Evolutionary conservation across 2,797 vertebrate species (phyloP).

Genomic region (Semaprochilodus insignis): DNA sequence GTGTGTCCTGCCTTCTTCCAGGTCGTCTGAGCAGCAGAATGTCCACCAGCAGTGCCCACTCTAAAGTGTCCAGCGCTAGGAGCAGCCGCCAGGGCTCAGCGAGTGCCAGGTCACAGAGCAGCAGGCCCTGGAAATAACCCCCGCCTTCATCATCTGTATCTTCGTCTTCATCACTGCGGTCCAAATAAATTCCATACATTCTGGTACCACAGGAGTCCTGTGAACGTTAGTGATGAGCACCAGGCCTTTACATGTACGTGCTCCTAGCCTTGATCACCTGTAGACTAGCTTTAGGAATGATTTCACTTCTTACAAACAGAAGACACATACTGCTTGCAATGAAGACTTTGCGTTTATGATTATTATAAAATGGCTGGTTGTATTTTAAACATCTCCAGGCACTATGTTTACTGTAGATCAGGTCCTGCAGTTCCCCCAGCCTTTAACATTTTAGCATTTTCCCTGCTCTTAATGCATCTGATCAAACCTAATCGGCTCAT

Average conservation of each 20-base stretch:
- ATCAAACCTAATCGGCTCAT: too few relatives aligned
- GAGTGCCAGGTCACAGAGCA: constrained; percentile 70
- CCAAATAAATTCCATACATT: constrained; percentile 36
- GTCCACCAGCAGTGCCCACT: constrained; percentile 71
- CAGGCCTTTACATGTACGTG: background rate
- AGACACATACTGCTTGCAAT: background rate
- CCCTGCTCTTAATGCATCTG: too few relatives aligned
- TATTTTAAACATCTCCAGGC: background rate
- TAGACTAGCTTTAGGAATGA: background rate
- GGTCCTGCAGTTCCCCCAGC: too few relatives aligned
- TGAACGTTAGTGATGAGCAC: constrained; percentile 29
- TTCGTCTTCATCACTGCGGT: constrained; percentile 31
- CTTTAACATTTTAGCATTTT: too few relatives aligned
- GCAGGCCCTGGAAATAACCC: constrained; percentile 88
- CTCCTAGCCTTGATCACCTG: background rate
- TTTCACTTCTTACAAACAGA: background rate
- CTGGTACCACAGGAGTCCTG: constrained; percentile 16
- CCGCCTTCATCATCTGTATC: background rate
- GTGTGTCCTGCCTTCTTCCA: constrained; percentile 57
- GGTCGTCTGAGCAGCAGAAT: constrained; percentile 81
- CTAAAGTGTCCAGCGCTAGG: constrained; percentile 67
- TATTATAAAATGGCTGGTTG: background rate
- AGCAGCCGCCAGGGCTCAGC: constrained; percentile 69
- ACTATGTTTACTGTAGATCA: background rate
- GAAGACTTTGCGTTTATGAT: background rate